phyloP scores from a whole-genome alignment of 2,797 vertebrate species.

The Novumbra hubbsi region DNA sequence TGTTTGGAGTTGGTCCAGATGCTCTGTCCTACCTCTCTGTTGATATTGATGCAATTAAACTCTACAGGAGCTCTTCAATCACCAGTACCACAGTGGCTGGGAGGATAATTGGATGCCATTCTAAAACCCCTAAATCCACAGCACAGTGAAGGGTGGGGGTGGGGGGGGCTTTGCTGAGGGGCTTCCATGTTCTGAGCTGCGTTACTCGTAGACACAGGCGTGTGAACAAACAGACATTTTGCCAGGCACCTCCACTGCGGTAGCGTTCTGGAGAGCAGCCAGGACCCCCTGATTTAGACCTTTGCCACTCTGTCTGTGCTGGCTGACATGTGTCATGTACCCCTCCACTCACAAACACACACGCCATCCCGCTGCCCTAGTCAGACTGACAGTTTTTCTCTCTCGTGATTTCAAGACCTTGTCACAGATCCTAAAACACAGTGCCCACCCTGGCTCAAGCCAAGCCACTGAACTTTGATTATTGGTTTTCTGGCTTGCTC shows the following conservation, averaged over 20 bases:
- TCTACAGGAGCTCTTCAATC: constrained; percentile 1
- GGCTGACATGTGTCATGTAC: neutral
- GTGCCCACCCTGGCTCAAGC: neutral
- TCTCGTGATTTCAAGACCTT: neutral
- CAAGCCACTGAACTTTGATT: neutral
- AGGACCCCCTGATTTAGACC: neutral
- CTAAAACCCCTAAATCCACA: neutral
- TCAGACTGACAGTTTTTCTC: neutral
- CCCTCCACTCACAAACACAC: neutral
- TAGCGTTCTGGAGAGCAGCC: neutral
- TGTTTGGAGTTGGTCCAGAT: neutral
- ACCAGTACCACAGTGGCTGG: neutral
- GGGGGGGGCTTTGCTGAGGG: neutral
- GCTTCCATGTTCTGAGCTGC: neutral
- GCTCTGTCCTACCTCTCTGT: neutral
- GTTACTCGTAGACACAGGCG: neutral
- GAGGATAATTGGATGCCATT: neutral
- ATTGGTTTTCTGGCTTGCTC: neutral
- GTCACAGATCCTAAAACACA: neutral
- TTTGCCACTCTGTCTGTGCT: neutral
- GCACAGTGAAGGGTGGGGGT: neutral
- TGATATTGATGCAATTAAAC: constrained; percentile 1
- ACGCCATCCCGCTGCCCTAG: neutral
- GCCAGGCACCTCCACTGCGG: neutral
- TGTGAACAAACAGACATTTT: neutral